phyloP scores from a whole-genome alignment of 2,113 vertebrate genomes.

The Leucoraja erinaceus region DNA sequence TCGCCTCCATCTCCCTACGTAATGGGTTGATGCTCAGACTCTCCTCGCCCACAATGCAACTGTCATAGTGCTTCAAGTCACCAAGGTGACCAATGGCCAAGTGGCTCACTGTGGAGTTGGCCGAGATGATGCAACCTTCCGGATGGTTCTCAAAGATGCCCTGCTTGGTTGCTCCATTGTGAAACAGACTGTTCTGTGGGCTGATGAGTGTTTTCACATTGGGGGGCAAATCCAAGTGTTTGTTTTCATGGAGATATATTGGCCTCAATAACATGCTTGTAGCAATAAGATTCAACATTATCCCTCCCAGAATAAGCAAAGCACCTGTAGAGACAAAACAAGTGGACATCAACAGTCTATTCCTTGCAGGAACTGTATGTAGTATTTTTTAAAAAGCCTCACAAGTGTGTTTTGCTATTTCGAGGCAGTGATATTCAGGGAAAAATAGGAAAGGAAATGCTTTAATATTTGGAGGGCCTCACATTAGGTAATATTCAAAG shows the following conservation, averaged over 20 bases:
- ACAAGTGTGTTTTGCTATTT: neutral
- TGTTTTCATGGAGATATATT: slow-evolving; percentile 43
- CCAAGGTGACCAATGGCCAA: slow-evolving; percentile 43
- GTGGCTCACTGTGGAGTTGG: slow-evolving; percentile 43
- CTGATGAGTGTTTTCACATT: slow-evolving; percentile 48
- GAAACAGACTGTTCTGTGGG: slow-evolving; percentile 48
- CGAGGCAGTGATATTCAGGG: neutral
- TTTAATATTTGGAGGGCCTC: too few relatives aligned
- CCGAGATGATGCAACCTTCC: slow-evolving; percentile 49
- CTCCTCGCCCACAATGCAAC: slow-evolving; percentile 40
- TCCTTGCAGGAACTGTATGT: too few relatives aligned
- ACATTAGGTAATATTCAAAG: too few relatives aligned
- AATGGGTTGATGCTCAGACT: neutral
- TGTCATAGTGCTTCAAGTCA: slow-evolving; percentile 42
- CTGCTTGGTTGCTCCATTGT: slow-evolving; percentile 52
- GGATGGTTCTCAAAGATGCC: slow-evolving; percentile 54
- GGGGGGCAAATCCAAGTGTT: slow-evolving; percentile 45
- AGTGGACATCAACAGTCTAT: neutral
- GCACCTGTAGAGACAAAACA: slow-evolving; percentile 59
- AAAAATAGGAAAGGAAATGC: too few relatives aligned
- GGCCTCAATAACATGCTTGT: slow-evolving; percentile 81
- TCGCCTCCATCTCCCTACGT: neutral
- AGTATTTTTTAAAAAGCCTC: too few relatives aligned
- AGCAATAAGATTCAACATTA: slow-evolving; percentile 80
- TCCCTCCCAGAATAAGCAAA: slow-evolving; percentile 75